These are phyloP conservation scores for Hedya salicella DNA, from an alignment of 2,888 invertebrate genomes.

Conservation along the genomic window DNA sequence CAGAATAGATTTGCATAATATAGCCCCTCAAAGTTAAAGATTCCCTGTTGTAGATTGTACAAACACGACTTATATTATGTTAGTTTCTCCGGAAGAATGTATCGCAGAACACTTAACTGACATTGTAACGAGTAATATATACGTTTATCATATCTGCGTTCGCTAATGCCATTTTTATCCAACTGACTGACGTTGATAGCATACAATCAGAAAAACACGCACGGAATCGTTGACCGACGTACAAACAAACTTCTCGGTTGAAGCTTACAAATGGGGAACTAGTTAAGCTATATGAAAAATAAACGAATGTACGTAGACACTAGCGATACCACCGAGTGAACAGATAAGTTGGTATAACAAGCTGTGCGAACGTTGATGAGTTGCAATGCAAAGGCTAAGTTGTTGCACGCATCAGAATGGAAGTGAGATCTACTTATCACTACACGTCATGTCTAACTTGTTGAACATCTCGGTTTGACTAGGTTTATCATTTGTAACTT, in stretches of 20 bases:
- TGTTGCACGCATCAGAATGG: slow-evolving; percentile 1
- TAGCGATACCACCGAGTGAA: no score
- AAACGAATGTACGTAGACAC: no score
- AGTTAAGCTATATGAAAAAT: no score
- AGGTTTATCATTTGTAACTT: neutral
- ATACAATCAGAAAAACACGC: slow-evolving; percentile 23
- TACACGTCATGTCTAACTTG: neutral
- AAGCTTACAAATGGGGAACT: no score
- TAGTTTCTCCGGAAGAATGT: slow-evolving; percentile 32
- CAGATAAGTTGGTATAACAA: no score
- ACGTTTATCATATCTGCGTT: neutral
- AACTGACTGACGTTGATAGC: slow-evolving; percentile 27
- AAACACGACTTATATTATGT: no score
- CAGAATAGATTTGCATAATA: no score
- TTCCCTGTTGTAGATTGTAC: no score
- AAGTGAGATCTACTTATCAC: neutral
- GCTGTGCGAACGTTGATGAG: neutral
- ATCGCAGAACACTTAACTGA: slow-evolving; percentile 15
- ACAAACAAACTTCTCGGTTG: neutral
- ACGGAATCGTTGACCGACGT: slow-evolving; percentile 12
- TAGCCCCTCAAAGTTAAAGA: no score
- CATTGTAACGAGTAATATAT: neutral
- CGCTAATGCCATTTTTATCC: slow-evolving; percentile 16
- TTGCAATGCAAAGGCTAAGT: slow-evolving; percentile 7
- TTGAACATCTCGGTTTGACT: neutral